Base-by-base conservation (phyloP, 2,797 vertebrate genomes). In the Characodon lateralis region DNA sequence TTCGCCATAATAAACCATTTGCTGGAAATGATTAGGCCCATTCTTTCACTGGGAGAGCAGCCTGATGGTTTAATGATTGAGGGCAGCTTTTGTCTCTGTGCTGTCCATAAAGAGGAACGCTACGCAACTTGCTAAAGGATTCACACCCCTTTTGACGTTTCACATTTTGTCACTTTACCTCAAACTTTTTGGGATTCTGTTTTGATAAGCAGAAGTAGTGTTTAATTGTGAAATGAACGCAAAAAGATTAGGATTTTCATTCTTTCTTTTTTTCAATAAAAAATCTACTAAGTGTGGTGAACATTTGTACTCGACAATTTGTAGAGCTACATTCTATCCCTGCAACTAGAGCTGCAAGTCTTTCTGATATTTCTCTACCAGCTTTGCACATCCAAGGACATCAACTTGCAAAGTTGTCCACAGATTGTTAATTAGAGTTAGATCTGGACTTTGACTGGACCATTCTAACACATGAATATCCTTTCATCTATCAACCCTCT, bases 61-160 rank as follows among this genome's bases (percentile, higher is more conserved):
- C 88, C 90, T 86, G 87, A 87, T 89, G 92, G 61, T 82, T 31
- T 75, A 59, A 59, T 90, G 88, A 91, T 86, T 86, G 85, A 78
- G 84, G 88, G 83, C 89, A 90, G 90, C 83, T 90, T 91, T 87
- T 63, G 59, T 86, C 39, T 86, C 65, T 41, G 70, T 10, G 18
- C 39, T 1, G n/a, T 84, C 84, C 72, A 80, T 66, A 41, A 85
- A 85, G 56, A 79, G 79, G 73, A 81, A 87, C 80, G 85, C 87
- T 88, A 77, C 84, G 82, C 85, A 24, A 22, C 20, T 24, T 20
- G 12, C 39, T 41, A 6, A 43, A 13, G 9, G 39, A 66, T 13
- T 6, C 35, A 1, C 20, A 22, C 22, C 35, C 8, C 22, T 50
- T 41, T 20, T 66, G 63, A 39, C 35, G 4, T 41, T 20, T 66